These are phyloP conservation scores for Oryzias dopingdopingensis DNA, from an alignment of 2,797 vertebrate species.

Conservation along the genomic window DNA sequence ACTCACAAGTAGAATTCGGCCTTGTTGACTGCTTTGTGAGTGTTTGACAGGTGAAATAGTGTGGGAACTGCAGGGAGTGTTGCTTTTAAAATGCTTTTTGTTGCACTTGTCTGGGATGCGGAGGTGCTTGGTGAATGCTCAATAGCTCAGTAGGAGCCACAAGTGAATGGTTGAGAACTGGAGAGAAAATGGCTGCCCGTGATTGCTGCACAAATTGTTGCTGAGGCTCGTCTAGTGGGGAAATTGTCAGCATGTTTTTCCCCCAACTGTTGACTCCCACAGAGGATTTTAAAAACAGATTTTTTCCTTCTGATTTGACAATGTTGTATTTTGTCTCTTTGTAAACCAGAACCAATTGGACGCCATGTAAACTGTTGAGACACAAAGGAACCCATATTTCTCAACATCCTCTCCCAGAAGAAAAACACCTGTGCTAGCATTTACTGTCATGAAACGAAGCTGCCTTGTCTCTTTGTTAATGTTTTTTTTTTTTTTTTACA, in stretches of 20 bases:
- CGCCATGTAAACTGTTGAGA: constrained; percentile 36
- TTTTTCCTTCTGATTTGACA: constrained; percentile 43
- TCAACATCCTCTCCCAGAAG: constrained; percentile 21
- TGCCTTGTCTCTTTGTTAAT: constrained; percentile 29
- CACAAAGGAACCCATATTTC: constrained; percentile 30
- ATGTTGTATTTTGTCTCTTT: constrained; percentile 26
- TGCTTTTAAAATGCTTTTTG: constrained; percentile 75
- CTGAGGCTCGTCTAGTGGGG: constrained; percentile 44
- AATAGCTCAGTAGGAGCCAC: constrained; percentile 75
- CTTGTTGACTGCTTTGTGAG: constrained; percentile 67
- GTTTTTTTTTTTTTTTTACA: constrained; percentile 37
- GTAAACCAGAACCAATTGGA: constrained; percentile 25
- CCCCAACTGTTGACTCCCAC: constrained; percentile 20
- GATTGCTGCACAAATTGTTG: constrained; percentile 56
- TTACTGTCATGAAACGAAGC: constrained; percentile 32
- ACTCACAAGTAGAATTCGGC: constrained; percentile 62
- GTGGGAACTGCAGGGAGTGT: constrained; percentile 75
- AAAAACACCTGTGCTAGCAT: constrained; percentile 16
- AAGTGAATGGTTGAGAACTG: constrained; percentile 64
- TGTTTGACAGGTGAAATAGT: constrained; percentile 79
- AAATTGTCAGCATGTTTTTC: constrained; percentile 45
- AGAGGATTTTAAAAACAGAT: constrained; percentile 23
- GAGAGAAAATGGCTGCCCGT: constrained; percentile 59
- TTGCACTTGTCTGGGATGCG: constrained; percentile 70
- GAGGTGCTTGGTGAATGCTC: constrained; percentile 75